A percentile compares a stretch with the other conserved stretches of the same genome.
phyloP scores from a whole-genome alignment of 2,113 vertebrate species.

The Rhipidura dahli region DNA sequence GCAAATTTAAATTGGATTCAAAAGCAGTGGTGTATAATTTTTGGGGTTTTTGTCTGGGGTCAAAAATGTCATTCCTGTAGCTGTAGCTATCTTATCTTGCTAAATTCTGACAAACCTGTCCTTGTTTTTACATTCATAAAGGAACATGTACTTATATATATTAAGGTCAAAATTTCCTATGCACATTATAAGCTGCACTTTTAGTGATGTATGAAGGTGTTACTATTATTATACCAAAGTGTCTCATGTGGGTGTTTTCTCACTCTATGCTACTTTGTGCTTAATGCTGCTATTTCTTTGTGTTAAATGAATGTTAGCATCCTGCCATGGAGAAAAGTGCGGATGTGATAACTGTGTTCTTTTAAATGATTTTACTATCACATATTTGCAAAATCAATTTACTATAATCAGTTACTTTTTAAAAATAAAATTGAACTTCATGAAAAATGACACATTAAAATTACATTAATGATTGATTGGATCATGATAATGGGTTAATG shows the following conservation, averaged over 20 bases:
- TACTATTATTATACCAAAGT: neutral
- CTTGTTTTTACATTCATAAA: neutral
- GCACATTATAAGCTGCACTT: neutral
- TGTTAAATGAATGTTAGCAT: neutral
- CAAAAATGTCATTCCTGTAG: neutral
- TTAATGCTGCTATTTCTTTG: neutral
- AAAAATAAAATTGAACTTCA: conserved; percentile 54
- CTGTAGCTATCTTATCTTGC: neutral
- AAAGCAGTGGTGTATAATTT: neutral
- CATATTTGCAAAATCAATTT: conserved; percentile 46
- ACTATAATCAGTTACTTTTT: conserved; percentile 37
- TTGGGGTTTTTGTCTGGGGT: neutral
- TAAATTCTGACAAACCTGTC: neutral
- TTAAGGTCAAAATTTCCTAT: neutral
- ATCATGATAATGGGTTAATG: conserved; percentile 62
- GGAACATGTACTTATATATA: neutral
- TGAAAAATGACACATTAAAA: conserved; percentile 31
- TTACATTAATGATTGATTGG: conserved; percentile 63
- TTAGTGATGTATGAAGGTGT: neutral
- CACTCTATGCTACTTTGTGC: neutral
- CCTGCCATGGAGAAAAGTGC: neutral
- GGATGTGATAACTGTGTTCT: conserved; percentile 52
- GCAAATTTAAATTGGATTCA: neutral
- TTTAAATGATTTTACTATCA: conserved; percentile 38
- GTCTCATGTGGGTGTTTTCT: neutral